Evolutionary conservation across 1,140 invertebrate species (phyloP).

Genomic region (Hetaerina americana): DNA sequence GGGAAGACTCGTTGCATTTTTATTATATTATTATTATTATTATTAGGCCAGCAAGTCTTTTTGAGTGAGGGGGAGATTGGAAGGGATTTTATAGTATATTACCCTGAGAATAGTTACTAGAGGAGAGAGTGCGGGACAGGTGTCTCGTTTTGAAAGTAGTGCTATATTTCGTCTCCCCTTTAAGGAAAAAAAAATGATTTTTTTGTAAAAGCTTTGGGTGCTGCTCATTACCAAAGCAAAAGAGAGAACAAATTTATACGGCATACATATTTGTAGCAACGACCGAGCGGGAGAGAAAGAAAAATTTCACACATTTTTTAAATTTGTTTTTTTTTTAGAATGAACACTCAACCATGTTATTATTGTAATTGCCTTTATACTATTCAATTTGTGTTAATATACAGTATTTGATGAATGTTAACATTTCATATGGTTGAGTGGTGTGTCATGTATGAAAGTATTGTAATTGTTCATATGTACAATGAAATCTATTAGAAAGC

Average conservation of each 20-base stretch:
- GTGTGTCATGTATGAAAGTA: not conserved
- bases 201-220: not conserved
- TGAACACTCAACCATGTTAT: not conserved
- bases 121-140: not conserved
- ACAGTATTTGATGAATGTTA: not conserved
- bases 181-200: not conserved
- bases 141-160: not conserved
- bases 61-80: not conserved
- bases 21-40: too few species aligned
- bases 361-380: not conserved
- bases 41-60: not conserved
- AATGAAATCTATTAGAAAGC: not conserved
- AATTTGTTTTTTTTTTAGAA: not conserved
- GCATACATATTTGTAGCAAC: not conserved
- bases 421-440: not conserved
- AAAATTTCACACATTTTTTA: not conserved
- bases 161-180: not conserved
- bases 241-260: not conserved
- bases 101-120: not conserved
- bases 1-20: not conserved
- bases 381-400: not conserved
- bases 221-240: not conserved
- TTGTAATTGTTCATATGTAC: not conserved
- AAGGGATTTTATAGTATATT: not conserved
- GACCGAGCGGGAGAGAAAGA: not conserved